Conservation (phyloP, 2,113 vertebrate species). For the Coturnix japonica region DNA sequence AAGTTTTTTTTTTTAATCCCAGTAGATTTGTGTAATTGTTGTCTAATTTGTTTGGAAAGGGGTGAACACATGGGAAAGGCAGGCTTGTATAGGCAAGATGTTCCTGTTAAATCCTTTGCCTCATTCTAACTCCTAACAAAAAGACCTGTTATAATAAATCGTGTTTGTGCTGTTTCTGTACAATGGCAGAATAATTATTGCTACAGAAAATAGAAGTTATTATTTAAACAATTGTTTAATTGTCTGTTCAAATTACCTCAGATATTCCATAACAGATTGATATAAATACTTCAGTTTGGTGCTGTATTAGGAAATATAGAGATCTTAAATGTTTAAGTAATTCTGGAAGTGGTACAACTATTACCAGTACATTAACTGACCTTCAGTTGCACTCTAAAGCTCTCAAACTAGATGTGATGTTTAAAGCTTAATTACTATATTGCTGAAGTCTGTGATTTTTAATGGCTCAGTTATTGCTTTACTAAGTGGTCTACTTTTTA, state of each 20-base stretch:
- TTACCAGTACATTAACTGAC: background rate
- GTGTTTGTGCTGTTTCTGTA: background rate
- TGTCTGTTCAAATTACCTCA: background rate
- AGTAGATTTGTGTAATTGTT: background rate
- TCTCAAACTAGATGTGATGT: background rate
- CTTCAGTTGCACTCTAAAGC: background rate
- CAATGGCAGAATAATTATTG: background rate
- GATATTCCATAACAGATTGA: background rate
- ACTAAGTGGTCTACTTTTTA: background rate
- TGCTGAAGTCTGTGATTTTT: background rate
- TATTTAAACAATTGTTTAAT: background rate
- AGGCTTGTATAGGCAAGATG: background rate
- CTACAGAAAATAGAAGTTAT: background rate
- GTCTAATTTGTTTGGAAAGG: background rate
- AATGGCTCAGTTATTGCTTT: background rate
- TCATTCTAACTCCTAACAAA: background rate
- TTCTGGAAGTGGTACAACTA: background rate
- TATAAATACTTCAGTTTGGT: background rate
- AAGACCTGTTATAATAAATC: background rate
- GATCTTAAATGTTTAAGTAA: background rate
- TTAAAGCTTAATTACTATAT: background rate
- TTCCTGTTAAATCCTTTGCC: background rate
- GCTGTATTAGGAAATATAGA: background rate
- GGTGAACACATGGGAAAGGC: background rate
- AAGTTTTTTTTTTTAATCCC: background rate